Evolutionary conservation across 2,888 invertebrate species (phyloP), one percentile per base, ranked within the genome.

Genomic region (Gryllus longicercus): DNA sequence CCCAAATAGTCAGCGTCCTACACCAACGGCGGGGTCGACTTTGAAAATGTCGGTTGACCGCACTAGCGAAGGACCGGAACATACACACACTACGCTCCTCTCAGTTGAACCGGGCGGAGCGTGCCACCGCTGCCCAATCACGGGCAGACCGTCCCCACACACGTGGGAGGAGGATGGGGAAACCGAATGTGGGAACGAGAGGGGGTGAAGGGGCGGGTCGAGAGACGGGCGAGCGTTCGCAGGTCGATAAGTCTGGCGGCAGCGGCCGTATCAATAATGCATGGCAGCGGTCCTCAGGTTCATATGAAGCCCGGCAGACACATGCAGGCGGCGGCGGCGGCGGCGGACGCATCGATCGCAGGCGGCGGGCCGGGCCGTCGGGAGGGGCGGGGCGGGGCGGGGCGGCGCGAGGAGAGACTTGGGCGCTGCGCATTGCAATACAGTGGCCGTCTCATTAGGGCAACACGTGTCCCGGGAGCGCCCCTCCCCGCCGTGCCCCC

Each of bases 371-470:
- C 38, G 38, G 63, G 63, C 63, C 16, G 63, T 63, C 16, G 11
- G 51, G 51, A 11, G 51, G 51, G 51, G 51, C 11, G 51, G 11
- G 1, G 51, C 2, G 63, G 4, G 11, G 63, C 4, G 63, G 3
- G 63, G n/a, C 16, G 63, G 63, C 12, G 63, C 3, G 63, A n/a
- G n/a, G 63, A 63, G 63, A 63, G 63, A 63, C 63, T 63, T 63
- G 63, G 63, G 63, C 63, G 63, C 63, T n/a, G 63, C 63, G n/a
- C 63, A 63, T 63, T 63, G 63, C 63, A 63, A 63, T 63, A 63
- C 63, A 63, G 63, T 63, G 63, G 63, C 63, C 63, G 63, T n/a
- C 63, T 63, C 63, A 63, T 63, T 63, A 63, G 63, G 63, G 63
- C 63, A 63, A 63, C 63, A 63, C 63, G 63, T 63, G 63, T 63